Percentiles rank a stretch among this genome's conserved stretches.
phyloP scores from a whole-genome alignment of 2,888 invertebrate species.

The Hipparchia sbordonii region DNA sequence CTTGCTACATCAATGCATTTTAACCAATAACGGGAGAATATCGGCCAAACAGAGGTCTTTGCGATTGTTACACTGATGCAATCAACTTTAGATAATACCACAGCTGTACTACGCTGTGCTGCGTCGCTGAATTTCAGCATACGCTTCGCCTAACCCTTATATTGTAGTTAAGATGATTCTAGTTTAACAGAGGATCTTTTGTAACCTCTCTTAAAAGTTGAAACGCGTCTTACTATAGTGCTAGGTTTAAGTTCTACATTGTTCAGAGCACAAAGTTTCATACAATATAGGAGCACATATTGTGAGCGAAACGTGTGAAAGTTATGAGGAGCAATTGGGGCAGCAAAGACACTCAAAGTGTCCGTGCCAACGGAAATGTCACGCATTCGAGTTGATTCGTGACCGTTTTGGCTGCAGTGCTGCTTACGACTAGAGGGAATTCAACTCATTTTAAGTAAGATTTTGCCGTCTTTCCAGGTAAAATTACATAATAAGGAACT shows the following conservation, averaged over 20 bases:
- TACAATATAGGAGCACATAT: background rate
- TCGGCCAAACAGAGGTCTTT: too few species aligned
- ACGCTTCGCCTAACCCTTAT: too few species aligned
- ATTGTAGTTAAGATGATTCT: too few species aligned
- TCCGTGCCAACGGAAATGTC: conserved; percentile 22
- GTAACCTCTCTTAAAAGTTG: background rate
- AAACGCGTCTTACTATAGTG: background rate
- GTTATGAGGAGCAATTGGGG: conserved; percentile 20
- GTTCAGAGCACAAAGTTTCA: background rate
- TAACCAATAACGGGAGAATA: too few species aligned
- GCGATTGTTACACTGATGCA: too few species aligned
- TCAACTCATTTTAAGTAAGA: background rate
- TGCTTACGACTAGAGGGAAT: conserved; percentile 12
- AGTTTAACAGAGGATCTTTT: background rate
- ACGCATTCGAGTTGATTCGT: conserved; percentile 18
- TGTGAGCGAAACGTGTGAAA: conserved; percentile 17
- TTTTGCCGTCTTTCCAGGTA: conserved; percentile 1
- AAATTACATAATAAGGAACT: background rate
- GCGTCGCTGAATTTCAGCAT: background rate
- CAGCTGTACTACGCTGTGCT: background rate
- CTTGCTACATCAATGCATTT: too few species aligned
- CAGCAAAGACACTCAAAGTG: conserved; percentile 16
- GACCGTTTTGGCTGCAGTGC: conserved; percentile 22
- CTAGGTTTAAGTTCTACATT: background rate
- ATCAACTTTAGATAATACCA: too few species aligned